Percentiles rank a stretch among this genome's conserved stretches.
Evolutionary conservation across 2,797 vertebrate genomes (phyloP).

Genomic region (Pristis pectinata): DNA sequence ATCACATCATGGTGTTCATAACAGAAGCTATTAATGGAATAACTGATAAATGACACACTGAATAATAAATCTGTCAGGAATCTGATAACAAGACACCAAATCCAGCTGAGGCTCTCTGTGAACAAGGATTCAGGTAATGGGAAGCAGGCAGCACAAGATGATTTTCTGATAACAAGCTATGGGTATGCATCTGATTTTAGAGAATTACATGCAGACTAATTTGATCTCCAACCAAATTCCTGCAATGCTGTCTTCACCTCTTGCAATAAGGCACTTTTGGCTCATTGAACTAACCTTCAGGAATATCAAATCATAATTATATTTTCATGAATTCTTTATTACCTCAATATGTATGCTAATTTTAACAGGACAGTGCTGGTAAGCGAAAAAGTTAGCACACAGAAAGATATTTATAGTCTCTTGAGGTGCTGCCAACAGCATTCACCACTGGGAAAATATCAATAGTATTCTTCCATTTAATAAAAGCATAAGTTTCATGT

Average conservation of each 20-base stretch:
- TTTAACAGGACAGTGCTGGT: background rate
- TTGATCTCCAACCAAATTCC: background rate
- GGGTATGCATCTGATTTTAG: conserved; percentile 29
- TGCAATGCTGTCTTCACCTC: background rate
- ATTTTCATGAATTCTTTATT: conserved; percentile 37
- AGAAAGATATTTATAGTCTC: background rate
- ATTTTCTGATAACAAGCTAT: conserved; percentile 32
- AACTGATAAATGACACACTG: conserved; percentile 35
- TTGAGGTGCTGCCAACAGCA: background rate
- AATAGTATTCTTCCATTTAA: background rate
- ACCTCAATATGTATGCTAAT: conserved; percentile 36
- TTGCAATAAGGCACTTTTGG: conserved; percentile 14
- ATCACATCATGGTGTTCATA: conserved; percentile 22
- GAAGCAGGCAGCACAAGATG: background rate
- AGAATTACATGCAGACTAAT: conserved; percentile 26
- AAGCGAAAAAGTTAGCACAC: background rate
- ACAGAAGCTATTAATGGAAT: conserved; percentile 37
- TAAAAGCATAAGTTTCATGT: background rate
- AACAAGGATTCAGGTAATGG: conserved; percentile 28
- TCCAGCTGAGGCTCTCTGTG: conserved; percentile 31
- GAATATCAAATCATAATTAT: conserved; percentile 32
- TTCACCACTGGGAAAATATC: background rate
- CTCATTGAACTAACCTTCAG: conserved; percentile 37
- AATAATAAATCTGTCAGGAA: conserved; percentile 36
- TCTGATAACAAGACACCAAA: conserved; percentile 37